Conservation (phyloP, 1,140 invertebrate species). For the Frieseomelitta varia region DNA sequence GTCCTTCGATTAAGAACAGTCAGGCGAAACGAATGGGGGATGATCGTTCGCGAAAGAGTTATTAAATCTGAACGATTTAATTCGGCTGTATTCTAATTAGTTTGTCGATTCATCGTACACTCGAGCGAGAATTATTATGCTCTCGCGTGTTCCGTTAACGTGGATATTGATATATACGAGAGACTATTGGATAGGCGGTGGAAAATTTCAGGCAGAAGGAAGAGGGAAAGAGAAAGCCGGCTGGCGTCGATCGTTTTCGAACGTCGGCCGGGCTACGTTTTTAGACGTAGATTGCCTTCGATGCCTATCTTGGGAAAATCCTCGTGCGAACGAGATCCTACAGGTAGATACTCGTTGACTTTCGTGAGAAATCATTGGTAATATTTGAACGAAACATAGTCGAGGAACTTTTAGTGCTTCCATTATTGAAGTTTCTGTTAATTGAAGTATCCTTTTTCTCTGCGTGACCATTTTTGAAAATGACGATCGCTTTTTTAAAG, state of each 20-base stretch:
- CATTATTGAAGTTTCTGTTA: background rate
- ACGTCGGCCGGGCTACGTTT: background rate
- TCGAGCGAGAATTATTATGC: slow-evolving; percentile 9
- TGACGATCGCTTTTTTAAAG: background rate
- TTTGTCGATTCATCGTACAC: slow-evolving; percentile 14
- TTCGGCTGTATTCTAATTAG: slow-evolving; percentile 19
- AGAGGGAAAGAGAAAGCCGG: background rate
- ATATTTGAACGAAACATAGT: slow-evolving; percentile 50
- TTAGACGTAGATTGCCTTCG: slow-evolving; percentile 33
- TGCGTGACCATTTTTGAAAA: no score
- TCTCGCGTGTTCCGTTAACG: slow-evolving; percentile 25
- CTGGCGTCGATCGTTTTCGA: background rate
- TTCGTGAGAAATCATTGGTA: slow-evolving; percentile 50
- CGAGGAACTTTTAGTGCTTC: slow-evolving; percentile 50
- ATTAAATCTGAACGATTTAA: slow-evolving; percentile 41
- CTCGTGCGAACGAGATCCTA: slow-evolving; percentile 66
- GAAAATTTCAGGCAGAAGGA: background rate
- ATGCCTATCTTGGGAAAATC: slow-evolving; percentile 66
- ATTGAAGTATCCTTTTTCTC: no score
- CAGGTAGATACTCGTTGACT: slow-evolving; percentile 57
- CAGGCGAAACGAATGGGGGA: slow-evolving; percentile 17
- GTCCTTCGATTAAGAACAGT: slow-evolving; percentile 52
- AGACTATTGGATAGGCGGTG: background rate
- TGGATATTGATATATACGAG: background rate
- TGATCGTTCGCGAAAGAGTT: slow-evolving; percentile 32